Percentiles rank a stretch among this genome's conserved stretches.
Conservation (phyloP, 2,888 invertebrate species). For the Homarus gammarus region DNA sequence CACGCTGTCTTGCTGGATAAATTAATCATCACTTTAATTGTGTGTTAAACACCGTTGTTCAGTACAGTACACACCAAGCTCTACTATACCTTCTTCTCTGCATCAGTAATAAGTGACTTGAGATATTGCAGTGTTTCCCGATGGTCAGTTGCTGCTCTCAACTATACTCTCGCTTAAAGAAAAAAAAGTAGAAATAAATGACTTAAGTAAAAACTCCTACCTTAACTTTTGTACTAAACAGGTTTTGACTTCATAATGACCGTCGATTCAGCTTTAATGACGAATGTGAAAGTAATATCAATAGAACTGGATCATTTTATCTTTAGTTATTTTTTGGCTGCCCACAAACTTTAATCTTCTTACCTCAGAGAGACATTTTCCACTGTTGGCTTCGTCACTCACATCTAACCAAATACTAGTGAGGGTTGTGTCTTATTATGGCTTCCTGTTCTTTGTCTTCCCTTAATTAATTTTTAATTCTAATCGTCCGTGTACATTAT, state of each 20-base stretch:
- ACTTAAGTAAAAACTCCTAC: too few species aligned
- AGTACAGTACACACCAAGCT: too few species aligned
- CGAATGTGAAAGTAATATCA: not conserved
- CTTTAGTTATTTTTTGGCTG: too few species aligned
- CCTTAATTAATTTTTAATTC: not conserved
- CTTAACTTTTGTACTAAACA: not conserved
- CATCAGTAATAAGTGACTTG: not conserved
- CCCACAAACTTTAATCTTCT: too few species aligned
- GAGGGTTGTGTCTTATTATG: slow-evolving; percentile 10
- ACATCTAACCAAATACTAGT: slow-evolving; percentile 14
- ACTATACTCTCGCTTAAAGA: too few species aligned
- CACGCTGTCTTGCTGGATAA: too few species aligned
- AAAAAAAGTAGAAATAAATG: too few species aligned
- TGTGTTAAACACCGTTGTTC: too few species aligned
- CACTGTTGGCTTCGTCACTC: not conserved
- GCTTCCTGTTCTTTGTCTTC: slow-evolving; percentile 10
- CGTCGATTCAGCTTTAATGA: not conserved
- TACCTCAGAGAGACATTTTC: not conserved
- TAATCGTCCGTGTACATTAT: slow-evolving; percentile 19
- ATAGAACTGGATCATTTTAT: too few species aligned
- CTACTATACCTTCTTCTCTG: too few species aligned
- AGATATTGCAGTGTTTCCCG: not conserved
- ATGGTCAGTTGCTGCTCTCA: not conserved
- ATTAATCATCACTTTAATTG: too few species aligned
- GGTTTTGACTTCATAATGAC: not conserved